Conservation (phyloP, 2,113 vertebrate species). For the Ceratotherium simum region DNA sequence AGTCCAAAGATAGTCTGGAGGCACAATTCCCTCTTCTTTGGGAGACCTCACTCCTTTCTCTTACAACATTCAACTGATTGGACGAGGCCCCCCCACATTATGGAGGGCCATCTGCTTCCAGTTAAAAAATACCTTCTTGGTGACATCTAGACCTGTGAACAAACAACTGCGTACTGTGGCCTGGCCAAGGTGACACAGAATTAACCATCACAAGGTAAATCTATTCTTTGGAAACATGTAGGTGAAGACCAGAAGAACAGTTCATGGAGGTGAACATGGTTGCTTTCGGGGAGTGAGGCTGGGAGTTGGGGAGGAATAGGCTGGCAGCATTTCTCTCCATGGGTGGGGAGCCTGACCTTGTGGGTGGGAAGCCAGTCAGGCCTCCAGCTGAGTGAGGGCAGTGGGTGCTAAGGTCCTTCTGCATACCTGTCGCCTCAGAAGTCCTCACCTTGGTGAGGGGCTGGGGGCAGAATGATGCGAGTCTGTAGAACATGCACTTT, state of each 20-base stretch:
- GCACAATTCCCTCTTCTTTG: background rate
- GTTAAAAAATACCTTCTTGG: background rate
- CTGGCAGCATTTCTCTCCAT: background rate
- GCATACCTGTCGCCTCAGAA: fast-evolving
- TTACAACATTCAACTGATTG: background rate
- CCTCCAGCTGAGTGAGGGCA: background rate
- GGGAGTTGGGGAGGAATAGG: background rate
- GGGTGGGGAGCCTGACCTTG: fast-evolving
- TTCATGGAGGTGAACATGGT: fast-evolving
- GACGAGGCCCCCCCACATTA: background rate
- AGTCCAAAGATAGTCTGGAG: background rate
- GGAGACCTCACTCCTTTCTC: background rate
- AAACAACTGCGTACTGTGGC: too few species aligned
- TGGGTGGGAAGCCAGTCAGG: fast-evolving
- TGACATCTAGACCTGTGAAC: background rate
- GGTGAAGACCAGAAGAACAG: background rate
- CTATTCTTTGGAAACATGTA: too few species aligned
- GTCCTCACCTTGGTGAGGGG: background rate
- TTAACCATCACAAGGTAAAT: background rate
- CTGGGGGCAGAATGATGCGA: background rate
- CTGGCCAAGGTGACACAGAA: background rate
- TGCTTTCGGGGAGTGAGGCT: background rate
- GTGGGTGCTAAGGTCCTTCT: background rate
- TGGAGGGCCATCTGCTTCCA: background rate
- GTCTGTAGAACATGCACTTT: background rate